These are phyloP conservation scores for Pipistrellus pygmaeus DNA, from an alignment of 2,797 vertebrate genomes.

Conservation along the genomic window DNA sequence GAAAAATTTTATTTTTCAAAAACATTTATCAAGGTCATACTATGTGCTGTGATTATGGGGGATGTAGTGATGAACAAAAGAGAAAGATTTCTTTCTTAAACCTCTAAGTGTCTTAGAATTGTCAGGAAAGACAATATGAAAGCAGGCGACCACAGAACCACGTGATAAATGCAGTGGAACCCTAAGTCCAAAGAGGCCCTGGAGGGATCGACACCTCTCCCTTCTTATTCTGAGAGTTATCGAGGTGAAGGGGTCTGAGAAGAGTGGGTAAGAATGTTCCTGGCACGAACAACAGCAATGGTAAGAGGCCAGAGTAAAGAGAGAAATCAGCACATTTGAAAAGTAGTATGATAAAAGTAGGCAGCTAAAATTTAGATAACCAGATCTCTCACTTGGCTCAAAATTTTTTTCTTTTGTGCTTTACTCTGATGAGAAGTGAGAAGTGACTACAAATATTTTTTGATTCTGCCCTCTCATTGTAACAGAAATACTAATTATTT, in stretches of 20 bases:
- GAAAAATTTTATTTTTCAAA: neutral
- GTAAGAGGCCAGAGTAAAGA: neutral
- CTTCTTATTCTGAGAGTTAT: neutral
- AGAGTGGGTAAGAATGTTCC: neutral
- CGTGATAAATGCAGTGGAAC: neutral
- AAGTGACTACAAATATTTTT: neutral
- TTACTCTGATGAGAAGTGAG: constrained; percentile 36
- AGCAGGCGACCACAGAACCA: neutral
- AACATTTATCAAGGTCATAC: neutral
- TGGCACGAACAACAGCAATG: neutral
- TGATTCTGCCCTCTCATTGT: neutral
- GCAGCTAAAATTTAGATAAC: neutral
- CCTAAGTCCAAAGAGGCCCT: neutral
- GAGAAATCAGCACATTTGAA: neutral
- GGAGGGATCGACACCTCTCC: neutral
- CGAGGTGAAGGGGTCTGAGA: neutral
- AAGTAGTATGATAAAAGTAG: neutral
- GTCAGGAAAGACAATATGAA: neutral
- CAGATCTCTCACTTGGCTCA: neutral
- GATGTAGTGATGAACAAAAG: neutral
- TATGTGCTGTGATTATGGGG: neutral
- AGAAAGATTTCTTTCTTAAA: neutral
- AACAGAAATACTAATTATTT: constrained; percentile 23
- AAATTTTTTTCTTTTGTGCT: constrained; percentile 12
- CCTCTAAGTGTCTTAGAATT: neutral